Evolutionary conservation across 2,113 vertebrate genomes (phyloP).

Genomic region (Pluvialis apricaria): DNA sequence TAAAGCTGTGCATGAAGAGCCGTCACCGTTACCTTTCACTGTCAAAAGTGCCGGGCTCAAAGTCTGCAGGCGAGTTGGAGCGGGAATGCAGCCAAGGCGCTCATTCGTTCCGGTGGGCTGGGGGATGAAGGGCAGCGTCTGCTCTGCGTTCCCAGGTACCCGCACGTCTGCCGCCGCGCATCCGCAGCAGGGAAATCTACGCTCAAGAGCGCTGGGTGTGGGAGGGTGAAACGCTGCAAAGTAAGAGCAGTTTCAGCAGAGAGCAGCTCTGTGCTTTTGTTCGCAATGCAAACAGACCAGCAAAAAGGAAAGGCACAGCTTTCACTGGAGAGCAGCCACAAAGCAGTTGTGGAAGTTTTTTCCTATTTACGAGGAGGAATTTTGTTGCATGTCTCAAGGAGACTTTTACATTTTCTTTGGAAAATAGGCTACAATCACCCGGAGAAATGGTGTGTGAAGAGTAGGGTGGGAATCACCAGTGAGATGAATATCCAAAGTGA

Average conservation of each 20-base stretch:
- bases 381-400: background rate
- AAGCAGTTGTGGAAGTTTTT: background rate
- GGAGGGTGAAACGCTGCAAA: background rate
- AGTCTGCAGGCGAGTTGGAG: rapidly evolving
- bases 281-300: rapidly evolving
- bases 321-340: background rate
- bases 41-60: rapidly evolving
- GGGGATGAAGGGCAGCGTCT: background rate
- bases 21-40: rapidly evolving
- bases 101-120: rapidly evolving
- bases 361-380: background rate
- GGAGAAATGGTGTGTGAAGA: background rate
- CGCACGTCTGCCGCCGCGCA: rapidly evolving
- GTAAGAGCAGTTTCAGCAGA: background rate
- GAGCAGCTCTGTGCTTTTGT: background rate
- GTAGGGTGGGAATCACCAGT: background rate
- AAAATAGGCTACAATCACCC: background rate
- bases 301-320: background rate
- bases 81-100: rapidly evolving
- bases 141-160: rapidly evolving
- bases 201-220: rapidly evolving
- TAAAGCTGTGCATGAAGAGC: background rate
- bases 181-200: rapidly evolving
- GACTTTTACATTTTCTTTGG: background rate
- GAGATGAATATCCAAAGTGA: background rate